A percentile compares a stretch with the other conserved stretches of the same genome.
Conservation (phyloP, 1,140 invertebrate genomes). For the Pemphigus obesinymphae region DNA sequence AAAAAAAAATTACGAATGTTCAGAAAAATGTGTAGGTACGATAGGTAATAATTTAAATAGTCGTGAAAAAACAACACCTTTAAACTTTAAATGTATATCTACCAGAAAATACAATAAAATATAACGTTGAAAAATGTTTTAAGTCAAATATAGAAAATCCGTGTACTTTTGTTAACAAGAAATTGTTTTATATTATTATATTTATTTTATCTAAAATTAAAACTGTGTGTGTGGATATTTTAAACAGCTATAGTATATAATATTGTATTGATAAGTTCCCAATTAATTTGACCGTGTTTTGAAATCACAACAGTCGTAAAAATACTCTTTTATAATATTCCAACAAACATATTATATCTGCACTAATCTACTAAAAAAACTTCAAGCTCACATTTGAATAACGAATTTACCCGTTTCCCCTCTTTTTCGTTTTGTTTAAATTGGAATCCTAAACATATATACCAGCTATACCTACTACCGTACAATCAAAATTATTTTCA, state of each 20-base stretch:
- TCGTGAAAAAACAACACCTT: too few relatives aligned
- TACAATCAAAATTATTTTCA: neutral
- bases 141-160: neutral
- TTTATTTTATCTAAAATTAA: neutral
- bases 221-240: neutral
- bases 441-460: neutral
- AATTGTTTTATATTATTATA: neutral
- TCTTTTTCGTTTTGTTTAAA: neutral
- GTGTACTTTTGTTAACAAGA: neutral
- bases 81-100: too few relatives aligned
- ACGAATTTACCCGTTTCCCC: neutral
- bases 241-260: too few relatives aligned
- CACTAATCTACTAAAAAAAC: neutral
- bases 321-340: neutral
- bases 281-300: neutral
- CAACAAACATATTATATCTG: neutral
- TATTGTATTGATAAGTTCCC: neutral
- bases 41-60: too few relatives aligned
- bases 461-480: too few relatives aligned
- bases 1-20: too few relatives aligned
- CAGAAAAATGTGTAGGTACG: too few relatives aligned
- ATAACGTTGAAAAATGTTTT: too few relatives aligned
- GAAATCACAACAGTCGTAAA: neutral
- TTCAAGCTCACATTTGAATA: neutral
- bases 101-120: too few relatives aligned